phyloP scores from a whole-genome alignment of 2,888 invertebrate genomes.

The Apeira syringaria region DNA sequence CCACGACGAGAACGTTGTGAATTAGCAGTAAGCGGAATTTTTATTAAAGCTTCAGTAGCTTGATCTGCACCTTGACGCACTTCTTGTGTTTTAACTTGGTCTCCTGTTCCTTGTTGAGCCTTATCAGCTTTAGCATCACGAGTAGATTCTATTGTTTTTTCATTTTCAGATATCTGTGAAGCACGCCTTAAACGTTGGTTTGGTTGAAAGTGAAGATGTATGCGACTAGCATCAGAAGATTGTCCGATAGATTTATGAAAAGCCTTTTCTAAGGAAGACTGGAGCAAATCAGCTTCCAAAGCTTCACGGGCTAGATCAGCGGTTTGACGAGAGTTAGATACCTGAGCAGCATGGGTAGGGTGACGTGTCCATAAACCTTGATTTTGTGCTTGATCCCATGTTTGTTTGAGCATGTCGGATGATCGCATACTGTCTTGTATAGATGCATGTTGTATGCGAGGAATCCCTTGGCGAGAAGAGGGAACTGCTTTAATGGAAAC shows the following conservation, averaged over 20 bases:
- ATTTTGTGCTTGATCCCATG: not conserved
- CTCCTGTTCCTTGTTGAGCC: not conserved
- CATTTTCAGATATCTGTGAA: not conserved
- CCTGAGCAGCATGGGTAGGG: not conserved
- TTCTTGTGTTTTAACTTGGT: not conserved
- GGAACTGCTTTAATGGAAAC: too few relatives aligned
- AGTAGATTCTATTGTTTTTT: not conserved
- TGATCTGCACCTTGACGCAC: too few relatives aligned
- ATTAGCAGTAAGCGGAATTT: too few relatives aligned
- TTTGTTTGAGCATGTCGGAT: not conserved
- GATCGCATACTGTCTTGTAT: too few relatives aligned
- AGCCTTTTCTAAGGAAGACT: not conserved
- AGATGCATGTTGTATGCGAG: too few relatives aligned
- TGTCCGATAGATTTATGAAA: not conserved
- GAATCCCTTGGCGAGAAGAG: too few relatives aligned
- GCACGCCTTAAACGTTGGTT: not conserved
- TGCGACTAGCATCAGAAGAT: too few relatives aligned
- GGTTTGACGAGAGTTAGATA: not conserved
- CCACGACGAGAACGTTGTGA: too few relatives aligned
- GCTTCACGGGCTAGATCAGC: not conserved
- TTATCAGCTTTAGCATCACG: not conserved
- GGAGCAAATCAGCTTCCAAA: not conserved
- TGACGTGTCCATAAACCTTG: not conserved
- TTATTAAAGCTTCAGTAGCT: too few relatives aligned
- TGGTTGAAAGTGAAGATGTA: not conserved